These are phyloP conservation scores for Pyrocephalus nanus DNA, from an alignment of 2,797 vertebrate genomes.

Conservation along the genomic window DNA sequence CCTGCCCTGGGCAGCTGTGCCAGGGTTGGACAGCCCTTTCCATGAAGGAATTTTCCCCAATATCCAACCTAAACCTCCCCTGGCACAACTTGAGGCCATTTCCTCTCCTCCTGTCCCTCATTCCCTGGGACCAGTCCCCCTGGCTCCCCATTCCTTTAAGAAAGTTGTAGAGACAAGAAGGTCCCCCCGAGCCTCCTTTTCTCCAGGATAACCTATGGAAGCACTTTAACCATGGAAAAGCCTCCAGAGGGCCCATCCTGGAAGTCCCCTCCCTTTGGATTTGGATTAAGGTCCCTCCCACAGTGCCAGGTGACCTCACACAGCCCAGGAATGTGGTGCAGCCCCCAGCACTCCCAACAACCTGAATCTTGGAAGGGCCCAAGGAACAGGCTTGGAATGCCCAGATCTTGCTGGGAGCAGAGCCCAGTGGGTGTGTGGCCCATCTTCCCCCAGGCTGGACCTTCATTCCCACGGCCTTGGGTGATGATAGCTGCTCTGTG, in stretches of 20 bases:
- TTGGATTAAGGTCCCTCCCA: neutral
- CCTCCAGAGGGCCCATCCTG: neutral
- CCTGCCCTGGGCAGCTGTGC: neutral
- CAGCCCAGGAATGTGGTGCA: neutral
- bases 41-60: neutral
- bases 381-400: neutral
- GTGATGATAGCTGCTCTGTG: neutral
- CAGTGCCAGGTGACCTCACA: neutral
- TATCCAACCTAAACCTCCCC: neutral
- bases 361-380: neutral
- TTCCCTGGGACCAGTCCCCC: neutral
- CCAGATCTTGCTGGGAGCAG: neutral
- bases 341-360: neutral
- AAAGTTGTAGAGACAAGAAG: neutral
- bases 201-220: neutral
- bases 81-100: neutral
- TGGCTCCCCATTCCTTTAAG: neutral
- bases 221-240: neutral
- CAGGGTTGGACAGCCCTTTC: neutral
- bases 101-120: neutral
- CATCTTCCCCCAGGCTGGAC: neutral
- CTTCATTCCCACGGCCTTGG: neutral
- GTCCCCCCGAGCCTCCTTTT: neutral
- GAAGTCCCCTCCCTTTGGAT: neutral
- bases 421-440: rapidly evolving